phyloP scores from a whole-genome alignment of 2,888 invertebrate species.

The Pristionchus maxplancki region DNA sequence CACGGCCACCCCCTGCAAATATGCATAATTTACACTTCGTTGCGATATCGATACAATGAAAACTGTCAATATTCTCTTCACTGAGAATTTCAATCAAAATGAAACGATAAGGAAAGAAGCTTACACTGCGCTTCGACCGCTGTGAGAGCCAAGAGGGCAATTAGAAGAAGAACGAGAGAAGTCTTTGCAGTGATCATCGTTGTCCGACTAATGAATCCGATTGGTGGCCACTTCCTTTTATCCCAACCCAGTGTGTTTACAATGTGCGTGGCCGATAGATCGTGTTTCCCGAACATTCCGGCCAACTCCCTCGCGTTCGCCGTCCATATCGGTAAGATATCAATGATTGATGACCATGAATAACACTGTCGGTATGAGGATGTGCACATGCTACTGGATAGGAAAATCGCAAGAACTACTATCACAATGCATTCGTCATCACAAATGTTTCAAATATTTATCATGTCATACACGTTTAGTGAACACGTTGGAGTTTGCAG shows the following conservation, averaged over 20 bases:
- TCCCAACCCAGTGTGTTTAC: not conserved
- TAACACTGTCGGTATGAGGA: not conserved
- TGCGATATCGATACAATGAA: not conserved
- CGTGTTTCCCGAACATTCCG: too few species aligned
- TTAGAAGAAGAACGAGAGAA: not conserved
- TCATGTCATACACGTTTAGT: not conserved
- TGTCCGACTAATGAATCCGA: not conserved
- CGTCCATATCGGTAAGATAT: not conserved
- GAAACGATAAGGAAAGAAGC: not conserved
- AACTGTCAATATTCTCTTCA: not conserved
- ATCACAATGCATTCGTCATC: not conserved
- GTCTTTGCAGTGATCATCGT: not conserved
- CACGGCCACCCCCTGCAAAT: not conserved
- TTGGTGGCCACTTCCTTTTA: not conserved
- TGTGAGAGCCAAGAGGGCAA: not conserved
- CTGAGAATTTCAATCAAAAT: not conserved
- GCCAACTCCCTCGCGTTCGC: too few species aligned
- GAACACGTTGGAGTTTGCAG: too few species aligned
- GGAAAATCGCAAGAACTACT: too few species aligned
- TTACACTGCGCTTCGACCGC: not conserved
- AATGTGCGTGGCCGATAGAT: too few species aligned
- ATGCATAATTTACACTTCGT: not conserved
- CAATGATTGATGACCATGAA: too few species aligned
- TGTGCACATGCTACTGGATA: too few species aligned
- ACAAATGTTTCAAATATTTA: not conserved